Base-by-base conservation (phyloP, 2,888 invertebrate genomes). In the Ochropleura leucogaster region DNA sequence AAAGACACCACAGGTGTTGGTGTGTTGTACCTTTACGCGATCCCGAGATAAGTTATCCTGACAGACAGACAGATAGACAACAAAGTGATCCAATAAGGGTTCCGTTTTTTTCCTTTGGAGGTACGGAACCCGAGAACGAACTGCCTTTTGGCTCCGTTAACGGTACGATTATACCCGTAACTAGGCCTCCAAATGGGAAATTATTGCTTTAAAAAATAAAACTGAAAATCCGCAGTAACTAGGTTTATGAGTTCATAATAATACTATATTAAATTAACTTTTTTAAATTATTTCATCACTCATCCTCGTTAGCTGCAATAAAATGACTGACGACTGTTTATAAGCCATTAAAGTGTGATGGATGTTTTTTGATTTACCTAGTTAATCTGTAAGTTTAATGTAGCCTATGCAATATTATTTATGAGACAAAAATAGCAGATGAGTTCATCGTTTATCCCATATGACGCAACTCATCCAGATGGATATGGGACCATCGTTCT, bases 361-460 rank as follows among this genome's bases (percentile, higher is more conserved):
- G 16, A 68, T 57, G n/a, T 53, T 77, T 57, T 82, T 82, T 82
- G 4, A 76, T 57, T 63, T 76, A 57, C 40, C 42, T 59, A 40
- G 46, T 65, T 76, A 76, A 57, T 55, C 55, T 53, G 30, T 0
- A 46, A 2, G 46, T 30, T 53, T 66, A 81, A 57, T 65, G n/a
- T 30, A 18, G 30, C n/a, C 18, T 55, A 55, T 42, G 51, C 57
- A 63, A n/a, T 9, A 42, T 30, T 18, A 42, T 14, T 47, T 44
- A 72, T 55, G 10, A 30, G 18, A 55, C 62, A 62, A 20, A 55
- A 63, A 51, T 63, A 55, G 51, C 18, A 40, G 18, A 42, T 66
- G 44, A 62, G 9, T n/a, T 73, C 42, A 40, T 53, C n/a, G 10
- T 42, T 6, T 76, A 62, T 6, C n/a, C n/a, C n/a, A n/a, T n/a